A percentile compares a stretch with the other conserved stretches of the same genome.
Evolutionary conservation across 2,113 vertebrate genomes (phyloP).

Genomic region (Puffinus mauretanicus): DNA sequence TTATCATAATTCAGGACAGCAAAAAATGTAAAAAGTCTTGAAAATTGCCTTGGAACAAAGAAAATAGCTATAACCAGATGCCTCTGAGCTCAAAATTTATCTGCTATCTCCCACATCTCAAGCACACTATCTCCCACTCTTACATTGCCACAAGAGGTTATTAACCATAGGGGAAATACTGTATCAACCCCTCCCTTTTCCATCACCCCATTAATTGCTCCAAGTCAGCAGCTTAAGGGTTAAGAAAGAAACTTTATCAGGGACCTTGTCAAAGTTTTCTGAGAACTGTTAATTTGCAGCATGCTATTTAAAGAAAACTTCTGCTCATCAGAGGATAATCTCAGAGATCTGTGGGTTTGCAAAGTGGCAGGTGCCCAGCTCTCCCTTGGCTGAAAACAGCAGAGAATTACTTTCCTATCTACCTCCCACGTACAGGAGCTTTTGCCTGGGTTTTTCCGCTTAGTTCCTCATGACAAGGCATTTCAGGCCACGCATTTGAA

Average conservation of each 20-base stretch:
- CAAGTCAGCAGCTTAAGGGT: neutral
- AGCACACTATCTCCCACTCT: neutral
- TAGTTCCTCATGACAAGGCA: slow-evolving; percentile 2
- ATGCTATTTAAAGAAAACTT: slow-evolving; percentile 38
- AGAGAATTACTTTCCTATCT: slow-evolving; percentile 24
- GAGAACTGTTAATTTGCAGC: slow-evolving; percentile 13
- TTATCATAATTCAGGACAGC: neutral
- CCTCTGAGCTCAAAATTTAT: neutral
- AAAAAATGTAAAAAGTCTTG: neutral
- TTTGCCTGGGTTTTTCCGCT: slow-evolving; percentile 22
- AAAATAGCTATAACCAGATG: neutral
- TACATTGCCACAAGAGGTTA: neutral
- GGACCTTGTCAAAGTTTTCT: neutral
- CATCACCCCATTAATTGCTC: neutral
- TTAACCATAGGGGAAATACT: neutral
- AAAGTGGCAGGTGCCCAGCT: slow-evolving; percentile 48
- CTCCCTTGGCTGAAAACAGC: slow-evolving; percentile 42
- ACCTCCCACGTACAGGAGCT: neutral
- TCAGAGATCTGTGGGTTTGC: slow-evolving; percentile 57
- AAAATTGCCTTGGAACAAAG: neutral
- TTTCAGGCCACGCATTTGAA: neutral
- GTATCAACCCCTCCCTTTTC: neutral
- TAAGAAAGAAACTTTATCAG: neutral
- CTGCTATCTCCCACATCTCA: neutral
- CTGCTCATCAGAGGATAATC: slow-evolving; percentile 44